Percentiles rank a stretch among this genome's conserved stretches.
Evolutionary conservation across 2,888 invertebrate genomes (phyloP).

Genomic region (Coecobrya sp.): DNA sequence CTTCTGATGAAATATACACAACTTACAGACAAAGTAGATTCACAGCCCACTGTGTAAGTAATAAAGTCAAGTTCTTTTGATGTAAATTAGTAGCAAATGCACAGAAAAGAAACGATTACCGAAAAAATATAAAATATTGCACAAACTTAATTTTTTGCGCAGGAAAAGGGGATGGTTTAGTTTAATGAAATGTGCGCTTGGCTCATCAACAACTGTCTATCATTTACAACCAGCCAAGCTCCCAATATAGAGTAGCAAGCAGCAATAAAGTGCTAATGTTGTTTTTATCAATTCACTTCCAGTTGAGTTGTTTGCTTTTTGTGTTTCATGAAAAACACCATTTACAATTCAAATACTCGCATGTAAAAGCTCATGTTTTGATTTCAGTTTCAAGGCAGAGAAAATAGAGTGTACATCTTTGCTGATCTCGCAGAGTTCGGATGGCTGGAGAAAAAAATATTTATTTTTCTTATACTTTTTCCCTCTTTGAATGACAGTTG

Average conservation of each 20-base stretch:
- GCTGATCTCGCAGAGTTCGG: neutral
- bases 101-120: neutral
- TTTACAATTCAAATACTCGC: constrained; percentile 44
- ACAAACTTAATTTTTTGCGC: neutral
- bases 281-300: constrained; percentile 43
- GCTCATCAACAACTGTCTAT: constrained; percentile 28
- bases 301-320: neutral
- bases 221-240: neutral
- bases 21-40: constrained; percentile 25
- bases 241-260: neutral
- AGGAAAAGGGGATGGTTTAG: neutral
- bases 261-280: neutral
- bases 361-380: constrained; percentile 2
- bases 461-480: neutral
- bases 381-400: neutral
- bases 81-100: neutral
- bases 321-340: neutral
- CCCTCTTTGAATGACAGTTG: neutral
- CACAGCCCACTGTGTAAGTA: neutral
- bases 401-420: neutral
- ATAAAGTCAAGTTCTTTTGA: neutral
- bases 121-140: neutral
- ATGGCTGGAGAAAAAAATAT: neutral
- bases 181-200: neutral
- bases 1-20: neutral